phyloP scores from a whole-genome alignment of 2,797 vertebrate species.

The Gymnoscopelus braueri region DNA sequence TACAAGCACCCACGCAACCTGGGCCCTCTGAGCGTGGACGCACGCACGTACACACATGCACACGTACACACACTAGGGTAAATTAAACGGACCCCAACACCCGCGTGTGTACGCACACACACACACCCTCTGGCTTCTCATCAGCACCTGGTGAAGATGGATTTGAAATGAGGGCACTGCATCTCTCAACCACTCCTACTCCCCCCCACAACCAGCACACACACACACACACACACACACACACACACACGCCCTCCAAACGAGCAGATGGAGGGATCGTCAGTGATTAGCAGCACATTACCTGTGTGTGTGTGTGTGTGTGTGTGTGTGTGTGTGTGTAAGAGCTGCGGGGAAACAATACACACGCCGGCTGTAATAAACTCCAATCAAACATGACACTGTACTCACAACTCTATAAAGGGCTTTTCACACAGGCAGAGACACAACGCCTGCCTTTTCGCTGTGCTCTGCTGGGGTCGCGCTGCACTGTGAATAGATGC shows the following conservation, averaged over 20 bases:
- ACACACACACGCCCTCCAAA: slow-evolving; percentile 15
- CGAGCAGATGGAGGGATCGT: slow-evolving; percentile 80
- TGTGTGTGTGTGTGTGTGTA: too few relatives aligned
- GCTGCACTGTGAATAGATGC: too few relatives aligned
- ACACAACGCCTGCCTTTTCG: too few relatives aligned
- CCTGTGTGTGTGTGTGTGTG: slow-evolving; percentile 66
- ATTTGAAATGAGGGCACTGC: slow-evolving; percentile 71
- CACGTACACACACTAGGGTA: slow-evolving; percentile 57
- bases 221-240: too few relatives aligned
- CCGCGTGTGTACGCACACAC: background rate
- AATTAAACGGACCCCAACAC: slow-evolving; percentile 58
- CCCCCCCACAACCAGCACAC: background rate
- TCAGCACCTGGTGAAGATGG: slow-evolving; percentile 79
- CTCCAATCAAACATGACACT: slow-evolving; percentile 83
- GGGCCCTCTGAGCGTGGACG: slow-evolving; percentile 41
- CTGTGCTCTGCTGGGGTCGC: too few relatives aligned
- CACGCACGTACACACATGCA: slow-evolving; percentile 14
- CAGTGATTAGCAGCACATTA: slow-evolving; percentile 81
- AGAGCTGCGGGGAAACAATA: slow-evolving; percentile 68
- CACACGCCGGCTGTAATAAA: slow-evolving; percentile 74
- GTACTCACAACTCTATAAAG: slow-evolving; percentile 58
- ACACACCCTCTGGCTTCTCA: slow-evolving; percentile 60
- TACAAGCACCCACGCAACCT: slow-evolving; percentile 69
- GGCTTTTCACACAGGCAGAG: slow-evolving; percentile 27
- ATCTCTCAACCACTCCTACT: slow-evolving; percentile 22